These are phyloP conservation scores for Taurulus bubalis DNA, from an alignment of 2,113 vertebrate species.

Conservation along the genomic window DNA sequence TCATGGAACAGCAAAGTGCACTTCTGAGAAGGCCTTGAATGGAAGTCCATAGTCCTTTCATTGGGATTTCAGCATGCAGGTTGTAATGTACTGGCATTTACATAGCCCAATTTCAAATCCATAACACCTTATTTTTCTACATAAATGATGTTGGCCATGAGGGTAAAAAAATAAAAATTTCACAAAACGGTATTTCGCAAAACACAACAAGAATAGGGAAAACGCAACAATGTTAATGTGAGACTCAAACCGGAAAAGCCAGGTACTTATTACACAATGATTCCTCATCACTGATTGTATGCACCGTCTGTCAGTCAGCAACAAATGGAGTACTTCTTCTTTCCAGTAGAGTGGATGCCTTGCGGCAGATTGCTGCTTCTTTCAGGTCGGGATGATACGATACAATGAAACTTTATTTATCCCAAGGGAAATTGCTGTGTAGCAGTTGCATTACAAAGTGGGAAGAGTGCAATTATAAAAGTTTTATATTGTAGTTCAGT, in stretches of 20 bases:
- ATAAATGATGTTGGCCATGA: background rate
- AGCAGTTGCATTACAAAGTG: background rate
- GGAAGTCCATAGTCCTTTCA: background rate
- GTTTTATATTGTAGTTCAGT: background rate
- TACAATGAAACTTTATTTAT: background rate
- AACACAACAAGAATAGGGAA: background rate
- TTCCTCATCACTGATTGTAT: background rate
- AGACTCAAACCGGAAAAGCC: background rate
- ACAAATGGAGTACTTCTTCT: background rate
- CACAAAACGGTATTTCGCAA: background rate
- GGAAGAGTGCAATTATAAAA: background rate
- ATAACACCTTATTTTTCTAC: background rate
- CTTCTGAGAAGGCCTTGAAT: background rate
- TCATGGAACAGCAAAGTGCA: background rate
- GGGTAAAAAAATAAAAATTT: background rate
- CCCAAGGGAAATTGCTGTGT: background rate
- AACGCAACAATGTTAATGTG: background rate
- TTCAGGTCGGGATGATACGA: background rate
- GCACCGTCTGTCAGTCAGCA: background rate
- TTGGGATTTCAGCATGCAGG: background rate
- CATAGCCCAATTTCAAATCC: background rate
- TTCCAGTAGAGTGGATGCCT: background rate
- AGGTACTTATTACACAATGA: background rate
- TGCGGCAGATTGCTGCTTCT: background rate
- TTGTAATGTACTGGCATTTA: constrained; percentile 12